phyloP scores from a whole-genome alignment of 2,113 vertebrate species.

The Plestiodon gilberti region DNA sequence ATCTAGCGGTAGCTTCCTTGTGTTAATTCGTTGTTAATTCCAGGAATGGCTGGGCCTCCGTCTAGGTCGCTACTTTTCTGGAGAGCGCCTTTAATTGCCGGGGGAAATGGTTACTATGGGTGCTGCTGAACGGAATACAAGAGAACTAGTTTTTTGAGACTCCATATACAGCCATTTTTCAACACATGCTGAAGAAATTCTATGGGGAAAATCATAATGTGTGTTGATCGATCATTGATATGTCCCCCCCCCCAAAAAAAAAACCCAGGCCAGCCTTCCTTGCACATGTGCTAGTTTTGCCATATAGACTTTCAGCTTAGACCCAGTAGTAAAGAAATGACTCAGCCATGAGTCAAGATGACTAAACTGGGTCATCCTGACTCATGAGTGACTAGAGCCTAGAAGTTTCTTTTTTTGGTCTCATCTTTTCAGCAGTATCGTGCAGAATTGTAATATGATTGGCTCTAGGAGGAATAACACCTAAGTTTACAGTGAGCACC shows the following conservation, averaged over 20 bases:
- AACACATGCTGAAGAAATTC: too few relatives aligned
- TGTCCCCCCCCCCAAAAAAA: too few relatives aligned
- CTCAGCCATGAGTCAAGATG: not conserved
- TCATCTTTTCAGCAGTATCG: not conserved
- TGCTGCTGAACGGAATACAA: not conserved
- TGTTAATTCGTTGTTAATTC: too few relatives aligned
- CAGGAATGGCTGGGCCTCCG: too few relatives aligned
- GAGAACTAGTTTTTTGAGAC: not conserved
- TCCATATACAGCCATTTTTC: not conserved
- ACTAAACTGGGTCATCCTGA: not conserved
- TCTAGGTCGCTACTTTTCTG: too few relatives aligned
- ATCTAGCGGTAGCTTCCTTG: too few relatives aligned
- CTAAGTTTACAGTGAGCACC: not conserved
- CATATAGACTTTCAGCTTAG: not conserved
- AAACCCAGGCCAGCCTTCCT: not conserved
- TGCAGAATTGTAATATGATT: not conserved
- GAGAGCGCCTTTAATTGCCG: too few relatives aligned
- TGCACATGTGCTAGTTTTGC: not conserved
- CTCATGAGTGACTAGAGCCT: not conserved
- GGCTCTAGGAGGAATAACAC: not conserved
- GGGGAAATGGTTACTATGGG: too few relatives aligned
- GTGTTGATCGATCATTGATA: too few relatives aligned
- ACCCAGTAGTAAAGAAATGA: too few relatives aligned
- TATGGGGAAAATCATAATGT: not conserved
- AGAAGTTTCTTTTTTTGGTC: not conserved